Evolutionary conservation across 37 sponge, comb jelly and placozoan species (phyloP), one percentile per base, ranked within the genome.

Genomic region (Hexactinellida sp.): DNA sequence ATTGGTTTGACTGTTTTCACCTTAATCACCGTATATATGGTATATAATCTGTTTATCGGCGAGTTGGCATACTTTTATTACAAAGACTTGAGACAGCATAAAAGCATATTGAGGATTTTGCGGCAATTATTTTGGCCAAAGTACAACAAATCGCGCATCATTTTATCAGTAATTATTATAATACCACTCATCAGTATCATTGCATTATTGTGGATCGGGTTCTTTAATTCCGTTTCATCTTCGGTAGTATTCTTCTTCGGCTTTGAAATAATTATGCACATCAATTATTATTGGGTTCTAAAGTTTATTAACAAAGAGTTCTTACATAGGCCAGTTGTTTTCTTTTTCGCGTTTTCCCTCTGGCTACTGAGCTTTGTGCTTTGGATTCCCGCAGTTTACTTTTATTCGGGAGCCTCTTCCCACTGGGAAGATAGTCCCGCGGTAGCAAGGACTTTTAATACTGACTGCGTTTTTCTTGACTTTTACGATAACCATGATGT

Each of bases 401-500:
- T 47, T 54, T 51, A 24, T 3, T 24, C 10, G 1, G 1, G 1
- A 41, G 54, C 37, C 5, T 7, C 85, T 19, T 24, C 19, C 54
- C 16, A 85, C 54, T 83, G 84, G 85, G 37, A 36, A 23, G 37
- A 54, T 21, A 85, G 54, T 85, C 85, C 85, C 32, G 85, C 85
- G 3, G n/a, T 19, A 3, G 38, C 84, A 38, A 37, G 84, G 25
- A n/a, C 3, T 1, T n/a, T 83, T 1, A 83, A 83, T 38, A 30
- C 1, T n/a, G 39, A 30, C 21, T 83, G 84, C 39, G 25, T 37
- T 35, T 85, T 85, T 37, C 24, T 82, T 54, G 86, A 89, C 55
- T 89, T 86, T 38, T 89, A 86, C 71, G 89, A 89, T 82, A 71
- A 85, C 83, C 89, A 89, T 54, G 89, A 89, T 36, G 38, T 89